Evolutionary conservation across 2,113 vertebrate species (phyloP).

Genomic region (Cyanoderma ruficeps): DNA sequence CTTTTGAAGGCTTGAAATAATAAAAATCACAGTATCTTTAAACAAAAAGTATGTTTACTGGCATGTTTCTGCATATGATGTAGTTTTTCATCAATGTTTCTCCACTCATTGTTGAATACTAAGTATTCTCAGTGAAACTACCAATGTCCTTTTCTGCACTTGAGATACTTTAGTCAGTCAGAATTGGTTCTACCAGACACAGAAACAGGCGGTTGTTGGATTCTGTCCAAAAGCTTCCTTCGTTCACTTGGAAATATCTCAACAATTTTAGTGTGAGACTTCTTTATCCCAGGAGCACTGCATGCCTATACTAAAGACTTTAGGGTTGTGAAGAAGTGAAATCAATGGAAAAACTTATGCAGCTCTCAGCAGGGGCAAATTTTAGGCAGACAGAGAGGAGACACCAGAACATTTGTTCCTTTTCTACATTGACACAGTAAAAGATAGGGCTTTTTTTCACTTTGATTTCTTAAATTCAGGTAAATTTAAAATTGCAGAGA

Average conservation of each 20-base stretch:
- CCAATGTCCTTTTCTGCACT: background rate
- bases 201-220: background rate
- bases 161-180: background rate
- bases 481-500: background rate
- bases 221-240: background rate
- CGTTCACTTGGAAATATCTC: background rate
- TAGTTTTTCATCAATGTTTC: background rate
- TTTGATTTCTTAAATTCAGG: background rate
- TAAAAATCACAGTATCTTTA: background rate
- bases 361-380: background rate
- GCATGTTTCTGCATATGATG: background rate
- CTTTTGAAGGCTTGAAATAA: background rate
- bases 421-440: background rate
- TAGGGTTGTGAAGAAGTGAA: background rate
- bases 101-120: background rate
- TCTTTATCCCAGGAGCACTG: background rate
- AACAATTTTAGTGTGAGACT: background rate
- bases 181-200: background rate
- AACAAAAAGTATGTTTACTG: background rate
- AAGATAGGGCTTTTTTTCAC: background rate
- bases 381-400: background rate
- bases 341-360: background rate
- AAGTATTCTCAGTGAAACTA: background rate
- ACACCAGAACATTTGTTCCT: background rate
- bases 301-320: background rate